phyloP scores from a whole-genome alignment of 2,113 vertebrate genomes.

The Accipiter virgatus region DNA sequence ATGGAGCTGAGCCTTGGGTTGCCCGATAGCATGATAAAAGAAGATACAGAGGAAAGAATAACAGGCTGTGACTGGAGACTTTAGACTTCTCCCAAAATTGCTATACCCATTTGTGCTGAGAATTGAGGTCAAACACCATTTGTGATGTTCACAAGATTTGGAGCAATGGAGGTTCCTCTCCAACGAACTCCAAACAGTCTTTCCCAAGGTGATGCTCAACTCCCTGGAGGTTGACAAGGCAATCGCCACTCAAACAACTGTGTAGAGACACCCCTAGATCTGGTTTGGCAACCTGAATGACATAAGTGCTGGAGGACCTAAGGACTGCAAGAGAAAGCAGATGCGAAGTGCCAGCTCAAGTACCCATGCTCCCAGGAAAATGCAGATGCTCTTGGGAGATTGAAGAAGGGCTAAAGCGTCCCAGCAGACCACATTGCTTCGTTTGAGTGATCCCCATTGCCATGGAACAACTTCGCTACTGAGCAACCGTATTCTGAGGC shows the following conservation, averaged over 20 bases:
- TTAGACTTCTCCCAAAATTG: neutral
- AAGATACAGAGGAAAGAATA: neutral
- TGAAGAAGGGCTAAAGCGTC: neutral
- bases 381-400: neutral
- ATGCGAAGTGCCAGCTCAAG: neutral
- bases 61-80: neutral
- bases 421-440: neutral
- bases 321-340: neutral
- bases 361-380: neutral
- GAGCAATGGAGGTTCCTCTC: neutral
- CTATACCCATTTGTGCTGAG: neutral
- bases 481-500: neutral
- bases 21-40: neutral
- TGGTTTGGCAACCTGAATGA: neutral
- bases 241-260: neutral
- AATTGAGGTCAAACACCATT: neutral
- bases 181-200: neutral
- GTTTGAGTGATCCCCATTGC: neutral
- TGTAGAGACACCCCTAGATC: neutral
- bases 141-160: neutral
- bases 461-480: fast-evolving
- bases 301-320: neutral
- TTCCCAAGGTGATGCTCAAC: neutral
- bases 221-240: neutral
- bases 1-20: neutral